phyloP scores from a whole-genome alignment of 2,888 invertebrate genomes.

The Tetragonula carbonaria region DNA sequence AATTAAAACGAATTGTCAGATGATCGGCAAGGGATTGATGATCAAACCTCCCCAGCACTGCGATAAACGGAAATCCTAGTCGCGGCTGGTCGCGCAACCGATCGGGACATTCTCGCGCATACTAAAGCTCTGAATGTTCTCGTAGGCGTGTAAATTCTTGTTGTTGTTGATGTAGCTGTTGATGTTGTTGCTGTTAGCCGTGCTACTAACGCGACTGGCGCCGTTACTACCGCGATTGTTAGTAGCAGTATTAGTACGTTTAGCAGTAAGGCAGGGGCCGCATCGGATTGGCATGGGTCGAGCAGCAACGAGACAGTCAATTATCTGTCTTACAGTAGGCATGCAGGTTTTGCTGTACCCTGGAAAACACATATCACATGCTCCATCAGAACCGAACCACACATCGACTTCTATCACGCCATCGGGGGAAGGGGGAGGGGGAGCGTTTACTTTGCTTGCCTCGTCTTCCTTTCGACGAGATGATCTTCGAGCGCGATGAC shows the following conservation, averaged over 20 bases:
- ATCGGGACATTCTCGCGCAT: conserved; percentile 41
- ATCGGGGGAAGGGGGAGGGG: conserved; percentile 17
- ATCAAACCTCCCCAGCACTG: conserved; percentile 43
- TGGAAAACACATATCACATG: conserved; percentile 84
- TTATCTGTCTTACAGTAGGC: conserved; percentile 86
- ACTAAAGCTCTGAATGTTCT: conserved; percentile 59
- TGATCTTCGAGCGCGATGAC: neutral
- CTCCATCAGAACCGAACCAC: conserved; percentile 80
- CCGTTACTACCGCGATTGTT: conserved; percentile 75
- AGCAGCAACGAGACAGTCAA: conserved; percentile 83
- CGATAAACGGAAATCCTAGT: conserved; percentile 36
- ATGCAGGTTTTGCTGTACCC: conserved; percentile 86
- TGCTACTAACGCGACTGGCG: conserved; percentile 73
- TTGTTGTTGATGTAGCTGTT: conserved; percentile 71
- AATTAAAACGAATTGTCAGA: neutral
- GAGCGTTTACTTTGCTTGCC: neutral
- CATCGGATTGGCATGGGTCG: conserved; percentile 81
- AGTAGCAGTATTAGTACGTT: conserved; percentile 78
- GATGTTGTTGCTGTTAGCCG: conserved; percentile 73
- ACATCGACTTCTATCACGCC: conserved; percentile 62
- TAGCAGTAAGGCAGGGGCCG: conserved; percentile 82
- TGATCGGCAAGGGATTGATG: neutral
- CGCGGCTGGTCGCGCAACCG: conserved; percentile 40
- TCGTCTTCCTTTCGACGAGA: neutral
- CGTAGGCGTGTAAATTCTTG: conserved; percentile 67